These are phyloP conservation scores for Heliornis fulica DNA, from an alignment of 2,113 vertebrate species.

Conservation along the genomic window DNA sequence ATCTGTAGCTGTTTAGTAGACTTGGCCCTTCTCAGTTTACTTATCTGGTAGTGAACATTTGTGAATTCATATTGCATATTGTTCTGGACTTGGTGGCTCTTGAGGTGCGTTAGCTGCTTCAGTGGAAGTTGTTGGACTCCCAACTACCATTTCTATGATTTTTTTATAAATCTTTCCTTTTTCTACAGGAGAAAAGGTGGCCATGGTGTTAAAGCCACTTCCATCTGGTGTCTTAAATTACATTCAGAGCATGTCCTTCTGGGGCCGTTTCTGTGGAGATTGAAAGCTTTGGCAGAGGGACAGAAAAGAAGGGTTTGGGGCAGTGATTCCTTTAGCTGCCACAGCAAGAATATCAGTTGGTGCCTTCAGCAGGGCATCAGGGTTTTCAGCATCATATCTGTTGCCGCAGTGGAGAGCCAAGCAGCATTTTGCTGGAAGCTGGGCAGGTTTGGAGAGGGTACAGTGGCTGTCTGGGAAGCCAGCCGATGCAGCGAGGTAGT, in stretches of 20 bases:
- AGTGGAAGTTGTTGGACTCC: not conserved
- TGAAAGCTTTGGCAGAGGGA: conserved; percentile 20
- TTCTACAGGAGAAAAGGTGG: not conserved
- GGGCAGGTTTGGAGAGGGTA: not conserved
- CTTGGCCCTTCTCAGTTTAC: not conserved
- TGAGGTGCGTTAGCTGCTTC: not conserved
- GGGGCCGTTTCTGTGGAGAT: not conserved
- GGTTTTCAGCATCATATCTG: not conserved
- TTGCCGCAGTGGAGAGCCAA: not conserved
- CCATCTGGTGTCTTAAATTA: not conserved
- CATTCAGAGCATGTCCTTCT: not conserved
- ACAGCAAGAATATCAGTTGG: not conserved
- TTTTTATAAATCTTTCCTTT: not conserved
- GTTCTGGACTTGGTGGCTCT: not conserved
- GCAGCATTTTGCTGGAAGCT: not conserved
- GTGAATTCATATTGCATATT: not conserved
- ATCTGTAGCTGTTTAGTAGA: not conserved
- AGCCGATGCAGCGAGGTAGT: not conserved
- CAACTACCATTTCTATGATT: not conserved
- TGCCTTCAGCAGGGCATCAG: not conserved
- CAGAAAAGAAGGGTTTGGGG: not conserved
- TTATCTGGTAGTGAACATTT: not conserved
- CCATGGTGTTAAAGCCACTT: not conserved
- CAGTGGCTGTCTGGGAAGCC: not conserved
- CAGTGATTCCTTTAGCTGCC: not conserved